phyloP scores from a whole-genome alignment of 2,888 invertebrate species.

The Lamproptera curius region DNA sequence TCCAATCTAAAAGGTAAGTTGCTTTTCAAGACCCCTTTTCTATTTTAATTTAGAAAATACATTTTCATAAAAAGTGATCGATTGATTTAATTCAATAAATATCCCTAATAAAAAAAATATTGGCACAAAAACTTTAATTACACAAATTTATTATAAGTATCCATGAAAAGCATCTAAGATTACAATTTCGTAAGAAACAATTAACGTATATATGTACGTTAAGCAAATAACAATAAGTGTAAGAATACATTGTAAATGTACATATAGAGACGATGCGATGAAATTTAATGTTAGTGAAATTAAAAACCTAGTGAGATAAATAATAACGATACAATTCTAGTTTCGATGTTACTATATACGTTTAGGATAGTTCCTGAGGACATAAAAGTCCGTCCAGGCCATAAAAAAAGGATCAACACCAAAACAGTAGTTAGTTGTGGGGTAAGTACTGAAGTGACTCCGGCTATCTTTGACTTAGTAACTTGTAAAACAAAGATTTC shows the following conservation, averaged over 20 bases:
- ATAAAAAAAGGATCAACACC: constrained; percentile 72
- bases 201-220: neutral
- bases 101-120: too few relatives aligned
- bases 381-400: constrained; percentile 68
- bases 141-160: too few relatives aligned
- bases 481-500: constrained; percentile 26
- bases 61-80: too few relatives aligned
- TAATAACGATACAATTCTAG: constrained; percentile 19
- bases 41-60: too few relatives aligned
- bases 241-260: constrained; percentile 33
- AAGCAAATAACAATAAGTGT: neutral
- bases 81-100: too few relatives aligned
- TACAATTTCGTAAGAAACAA: neutral
- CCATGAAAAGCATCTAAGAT: neutral
- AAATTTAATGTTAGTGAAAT: constrained; percentile 55
- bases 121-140: too few relatives aligned
- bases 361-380: constrained; percentile 69
- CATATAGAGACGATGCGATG: constrained; percentile 55
- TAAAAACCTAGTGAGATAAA: constrained; percentile 28
- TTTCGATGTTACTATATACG: constrained; percentile 29
- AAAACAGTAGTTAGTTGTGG: constrained; percentile 70
- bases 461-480: constrained; percentile 36
- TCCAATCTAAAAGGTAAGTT: too few relatives aligned
- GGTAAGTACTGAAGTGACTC: constrained; percentile 40
- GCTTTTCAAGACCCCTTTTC: too few relatives aligned